These are phyloP conservation scores for Drosophila pandora DNA, from an alignment of 1,140 invertebrate species.

Conservation along the genomic window DNA sequence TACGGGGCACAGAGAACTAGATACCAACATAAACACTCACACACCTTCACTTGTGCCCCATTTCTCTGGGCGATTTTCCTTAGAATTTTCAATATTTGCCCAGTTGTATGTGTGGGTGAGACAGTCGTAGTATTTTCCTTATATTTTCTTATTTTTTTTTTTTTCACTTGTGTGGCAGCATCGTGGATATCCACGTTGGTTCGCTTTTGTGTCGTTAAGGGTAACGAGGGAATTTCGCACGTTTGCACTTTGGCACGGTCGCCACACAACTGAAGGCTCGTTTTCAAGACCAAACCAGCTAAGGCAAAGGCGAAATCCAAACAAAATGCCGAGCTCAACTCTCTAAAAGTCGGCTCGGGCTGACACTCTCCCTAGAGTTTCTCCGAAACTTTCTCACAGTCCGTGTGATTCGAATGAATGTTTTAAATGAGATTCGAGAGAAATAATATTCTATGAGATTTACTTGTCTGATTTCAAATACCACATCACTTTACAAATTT, in stretches of 20 bases:
- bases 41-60: constrained; percentile 71
- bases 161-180: constrained; percentile 58
- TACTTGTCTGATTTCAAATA: constrained; percentile 16
- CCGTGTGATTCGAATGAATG: not conserved
- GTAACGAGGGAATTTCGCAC: constrained; percentile 65
- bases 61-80: constrained; percentile 61
- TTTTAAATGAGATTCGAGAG: constrained; percentile 8
- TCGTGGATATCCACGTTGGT: constrained; percentile 59
- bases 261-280: constrained; percentile 67
- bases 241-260: constrained; percentile 68
- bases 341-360: constrained; percentile 15
- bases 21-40: constrained; percentile 42
- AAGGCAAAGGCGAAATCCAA: constrained; percentile 26
- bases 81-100: constrained; percentile 60
- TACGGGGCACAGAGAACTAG: constrained; percentile 22
- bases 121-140: constrained; percentile 34
- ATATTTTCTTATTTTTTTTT: constrained; percentile 24
- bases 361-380: not conserved
- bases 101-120: constrained; percentile 13
- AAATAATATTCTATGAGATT: not conserved
- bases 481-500: constrained; percentile 17
- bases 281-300: constrained; percentile 31
- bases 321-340: constrained; percentile 46
- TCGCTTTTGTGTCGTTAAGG: constrained; percentile 26
- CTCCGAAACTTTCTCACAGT: not conserved